Evolutionary conservation across 1,140 invertebrate species (phyloP).

Genomic region (Holotrichia oblita): DNA sequence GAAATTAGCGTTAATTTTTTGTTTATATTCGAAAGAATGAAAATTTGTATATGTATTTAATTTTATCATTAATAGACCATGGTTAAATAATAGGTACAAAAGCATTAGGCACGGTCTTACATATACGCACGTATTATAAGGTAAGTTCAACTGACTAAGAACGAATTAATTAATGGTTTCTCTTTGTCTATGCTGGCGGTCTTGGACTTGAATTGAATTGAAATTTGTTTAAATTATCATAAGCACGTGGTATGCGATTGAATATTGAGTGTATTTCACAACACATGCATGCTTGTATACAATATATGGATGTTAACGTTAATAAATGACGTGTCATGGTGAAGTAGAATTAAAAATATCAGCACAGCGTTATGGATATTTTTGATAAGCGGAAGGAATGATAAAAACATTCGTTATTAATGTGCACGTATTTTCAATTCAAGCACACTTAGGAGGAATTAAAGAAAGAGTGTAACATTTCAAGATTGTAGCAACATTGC

Average conservation of each 20-base stretch:
- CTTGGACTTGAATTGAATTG: slow-evolving; percentile 20
- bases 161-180: slow-evolving; percentile 9
- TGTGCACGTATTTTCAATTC: too few species aligned
- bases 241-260: not conserved
- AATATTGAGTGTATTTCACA: not conserved
- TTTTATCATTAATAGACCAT: not conserved
- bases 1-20: not conserved
- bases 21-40: not conserved
- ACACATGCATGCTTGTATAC: not conserved
- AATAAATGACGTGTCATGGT: too few species aligned
- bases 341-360: too few species aligned
- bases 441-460: too few species aligned
- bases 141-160: not conserved
- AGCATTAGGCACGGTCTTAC: not conserved
- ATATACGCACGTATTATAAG: not conserved
- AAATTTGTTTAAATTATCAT: slow-evolving; percentile 6
- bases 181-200: not conserved
- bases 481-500: too few species aligned
- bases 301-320: too few species aligned
- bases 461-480: too few species aligned
- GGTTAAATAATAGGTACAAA: not conserved
- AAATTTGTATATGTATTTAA: not conserved
- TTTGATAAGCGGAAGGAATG: too few species aligned
- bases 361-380: too few species aligned
- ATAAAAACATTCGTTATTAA: too few species aligned